Evolutionary conservation across 2,888 invertebrate species (phyloP).

Genomic region (Melolontha melolontha): DNA sequence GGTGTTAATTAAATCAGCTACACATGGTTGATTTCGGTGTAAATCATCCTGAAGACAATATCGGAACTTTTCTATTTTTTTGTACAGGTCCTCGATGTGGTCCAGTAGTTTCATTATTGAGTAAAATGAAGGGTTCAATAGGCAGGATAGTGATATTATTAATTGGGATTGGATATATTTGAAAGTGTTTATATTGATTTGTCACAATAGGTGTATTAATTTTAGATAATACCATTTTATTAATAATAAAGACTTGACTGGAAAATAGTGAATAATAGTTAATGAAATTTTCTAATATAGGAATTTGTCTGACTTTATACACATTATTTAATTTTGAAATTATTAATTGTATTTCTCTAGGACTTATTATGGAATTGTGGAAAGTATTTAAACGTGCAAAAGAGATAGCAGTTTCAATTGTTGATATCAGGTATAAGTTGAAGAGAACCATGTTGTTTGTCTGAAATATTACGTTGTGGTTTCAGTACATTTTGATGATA

Average conservation of each 20-base stretch:
- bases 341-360: background rate
- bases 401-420: no score
- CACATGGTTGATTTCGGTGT: background rate
- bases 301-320: background rate
- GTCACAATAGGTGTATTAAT: slow-evolving; percentile 1
- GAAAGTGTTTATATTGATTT: background rate
- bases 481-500: no score
- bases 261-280: slow-evolving; percentile 2
- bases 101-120: slow-evolving; percentile 13
- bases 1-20: slow-evolving; percentile 4
- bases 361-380: background rate
- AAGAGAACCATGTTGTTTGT: no score
- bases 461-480: no score
- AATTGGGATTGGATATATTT: background rate
- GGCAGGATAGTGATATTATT: background rate
- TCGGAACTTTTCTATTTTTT: slow-evolving; percentile 6
- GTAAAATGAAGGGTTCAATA: background rate
- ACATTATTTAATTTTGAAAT: background rate
- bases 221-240: background rate
- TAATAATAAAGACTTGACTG: background rate
- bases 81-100: background rate
- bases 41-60: slow-evolving; percentile 1
- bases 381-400: background rate
- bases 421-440: no score
- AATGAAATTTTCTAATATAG: slow-evolving; percentile 2